Base-by-base conservation (phyloP, 2,113 vertebrate genomes). In the Lanius collurio region DNA sequence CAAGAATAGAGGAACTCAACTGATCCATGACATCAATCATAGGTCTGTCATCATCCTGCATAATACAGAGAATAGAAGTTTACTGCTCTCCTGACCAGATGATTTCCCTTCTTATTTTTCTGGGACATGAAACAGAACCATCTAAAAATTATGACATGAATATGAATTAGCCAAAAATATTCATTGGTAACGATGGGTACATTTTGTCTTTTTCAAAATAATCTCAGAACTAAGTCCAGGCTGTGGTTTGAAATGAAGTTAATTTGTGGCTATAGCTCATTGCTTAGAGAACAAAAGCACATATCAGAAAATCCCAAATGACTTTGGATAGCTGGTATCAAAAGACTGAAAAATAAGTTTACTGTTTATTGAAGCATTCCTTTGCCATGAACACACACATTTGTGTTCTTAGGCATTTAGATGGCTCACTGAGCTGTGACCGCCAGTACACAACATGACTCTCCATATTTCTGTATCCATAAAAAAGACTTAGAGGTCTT, bases 11-110 rank as follows among this genome's bases (percentile, higher is more conserved):
- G 89, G 99, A 99, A 98, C 99, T 99, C 87, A 99, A 96, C 39
- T 99, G 99, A 97, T 99, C 99, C 99, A 99, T 99, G 93, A 99
- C 98, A 97, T 99, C 99, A 76, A 99, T 99, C 99, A 99, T 99
- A 39, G 99, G 99, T 91, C 98, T 99, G 98, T 99, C 99, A 71
- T 99, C 99, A 33, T 99, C 99, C 99, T 99, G 97, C 14, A 89
- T 30, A 89, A 94, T 35, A 85, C 55, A 95, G 42, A 87, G 27
- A 92, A 89, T 35, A 85, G 28, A 46, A 93, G 60, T 92, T 39
- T 64, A 60, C 87, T 94, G 90, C 31, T 89, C 42, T 95, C 60
- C 64, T 28, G 27, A 79, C 18, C 42, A 88, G 93, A 89, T 76
- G 23, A 37, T 55, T 62, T 62, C 44, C 56, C 53, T 57, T 87